Percentiles rank a stretch among this genome's conserved stretches.
These are phyloP conservation scores for Isichthys henryi DNA, from an alignment of 2,113 vertebrate species.

Conservation along the genomic window DNA sequence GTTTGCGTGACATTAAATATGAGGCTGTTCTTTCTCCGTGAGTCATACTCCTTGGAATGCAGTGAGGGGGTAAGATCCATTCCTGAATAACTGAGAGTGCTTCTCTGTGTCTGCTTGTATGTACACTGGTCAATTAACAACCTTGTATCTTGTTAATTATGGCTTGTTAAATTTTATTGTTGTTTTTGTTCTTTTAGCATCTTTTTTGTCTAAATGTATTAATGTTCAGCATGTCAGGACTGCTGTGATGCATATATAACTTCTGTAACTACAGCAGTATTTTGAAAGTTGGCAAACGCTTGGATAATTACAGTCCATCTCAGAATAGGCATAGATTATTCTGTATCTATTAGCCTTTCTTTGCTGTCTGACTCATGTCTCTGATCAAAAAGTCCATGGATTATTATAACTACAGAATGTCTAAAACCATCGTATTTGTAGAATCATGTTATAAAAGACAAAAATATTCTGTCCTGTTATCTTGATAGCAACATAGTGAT, in stretches of 20 bases:
- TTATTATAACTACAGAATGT: neutral
- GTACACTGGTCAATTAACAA: neutral
- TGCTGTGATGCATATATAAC: too few species aligned
- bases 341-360: neutral
- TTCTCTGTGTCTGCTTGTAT: neutral
- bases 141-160: neutral
- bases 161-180: neutral
- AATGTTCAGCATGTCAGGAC: too few species aligned
- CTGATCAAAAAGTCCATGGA: neutral
- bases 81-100: neutral
- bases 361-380: neutral
- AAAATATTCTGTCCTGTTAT: neutral
- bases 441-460: neutral
- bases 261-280: neutral
- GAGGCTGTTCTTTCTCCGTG: slow-evolving; percentile 48
- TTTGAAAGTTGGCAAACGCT: neutral
- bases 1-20: slow-evolving; percentile 51
- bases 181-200: neutral
- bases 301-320: neutral
- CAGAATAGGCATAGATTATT: neutral
- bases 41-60: slow-evolving; percentile 40
- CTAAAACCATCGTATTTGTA: neutral
- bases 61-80: slow-evolving; percentile 53
- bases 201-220: neutral
- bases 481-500: neutral